A percentile compares a stretch with the other conserved stretches of the same genome.
phyloP scores from a whole-genome alignment of 2,888 invertebrate genomes.

The Cantharis rufa region DNA sequence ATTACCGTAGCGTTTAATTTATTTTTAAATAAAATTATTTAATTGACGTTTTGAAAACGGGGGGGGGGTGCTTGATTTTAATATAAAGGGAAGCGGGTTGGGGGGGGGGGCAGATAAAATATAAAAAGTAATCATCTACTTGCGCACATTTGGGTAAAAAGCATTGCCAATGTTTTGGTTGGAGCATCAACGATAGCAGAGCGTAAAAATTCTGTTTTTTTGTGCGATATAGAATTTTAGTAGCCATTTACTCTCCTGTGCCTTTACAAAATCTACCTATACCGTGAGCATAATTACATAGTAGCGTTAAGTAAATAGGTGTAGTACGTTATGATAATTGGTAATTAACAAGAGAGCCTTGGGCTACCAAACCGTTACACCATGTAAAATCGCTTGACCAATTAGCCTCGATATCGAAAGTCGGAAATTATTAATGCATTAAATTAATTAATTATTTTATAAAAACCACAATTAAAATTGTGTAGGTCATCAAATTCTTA shows the following conservation, averaged over 20 bases:
- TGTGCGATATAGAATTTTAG: neutral
- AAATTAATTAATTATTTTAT: conserved; percentile 1
- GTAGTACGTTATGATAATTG: neutral
- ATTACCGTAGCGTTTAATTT: too few relatives aligned
- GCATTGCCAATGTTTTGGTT: neutral
- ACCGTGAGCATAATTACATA: neutral
- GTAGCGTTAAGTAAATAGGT: neutral
- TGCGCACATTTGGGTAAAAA: too few relatives aligned
- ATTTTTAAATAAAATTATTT: too few relatives aligned
- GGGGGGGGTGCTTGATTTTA: too few relatives aligned
- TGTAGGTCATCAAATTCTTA: neutral
- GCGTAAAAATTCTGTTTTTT: neutral
- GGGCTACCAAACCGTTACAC: neutral
- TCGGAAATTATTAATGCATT: conserved; percentile 7
- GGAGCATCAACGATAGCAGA: neutral
- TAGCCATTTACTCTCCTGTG: neutral
- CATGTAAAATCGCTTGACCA: neutral
- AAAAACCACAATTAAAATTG: neutral
- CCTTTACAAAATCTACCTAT: neutral
- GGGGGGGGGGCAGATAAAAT: too few relatives aligned
- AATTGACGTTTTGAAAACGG: too few relatives aligned
- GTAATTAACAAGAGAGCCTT: neutral
- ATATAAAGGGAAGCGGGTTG: too few relatives aligned
- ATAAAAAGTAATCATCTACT: too few relatives aligned
- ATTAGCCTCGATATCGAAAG: conserved; percentile 6